These are phyloP conservation scores for Steinernema feltiae DNA, from an alignment of 1,140 invertebrate species.

Conservation along the genomic window DNA sequence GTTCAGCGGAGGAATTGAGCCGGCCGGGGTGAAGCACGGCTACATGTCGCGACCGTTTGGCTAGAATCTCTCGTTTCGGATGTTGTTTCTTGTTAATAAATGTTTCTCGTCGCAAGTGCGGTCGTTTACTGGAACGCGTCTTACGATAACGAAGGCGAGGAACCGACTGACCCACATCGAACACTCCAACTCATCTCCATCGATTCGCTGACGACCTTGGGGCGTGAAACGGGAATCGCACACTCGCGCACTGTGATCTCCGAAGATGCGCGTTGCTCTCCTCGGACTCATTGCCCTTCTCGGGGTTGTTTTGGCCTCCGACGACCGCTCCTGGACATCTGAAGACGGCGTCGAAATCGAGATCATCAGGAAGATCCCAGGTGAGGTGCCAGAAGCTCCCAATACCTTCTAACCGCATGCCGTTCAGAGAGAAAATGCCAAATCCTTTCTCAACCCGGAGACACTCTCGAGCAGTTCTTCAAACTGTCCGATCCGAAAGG, in stretches of 20 bases:
- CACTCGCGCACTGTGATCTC: slow-evolving; percentile 10
- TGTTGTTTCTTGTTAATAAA: too few species aligned
- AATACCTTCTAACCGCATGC: background rate
- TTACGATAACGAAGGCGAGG: background rate
- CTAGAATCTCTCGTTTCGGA: background rate
- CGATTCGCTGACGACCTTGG: slow-evolving; percentile 6
- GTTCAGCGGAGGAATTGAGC: slow-evolving; percentile 38
- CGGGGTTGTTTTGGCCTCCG: slow-evolving; percentile 23
- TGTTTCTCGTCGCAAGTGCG: too few species aligned
- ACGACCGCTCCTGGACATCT: slow-evolving; percentile 51
- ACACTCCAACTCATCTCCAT: slow-evolving; percentile 5
- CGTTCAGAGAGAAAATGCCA: slow-evolving; percentile 50
- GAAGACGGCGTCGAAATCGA: slow-evolving; percentile 57
- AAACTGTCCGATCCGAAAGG: slow-evolving; percentile 52
- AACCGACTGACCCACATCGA: slow-evolving; percentile 10
- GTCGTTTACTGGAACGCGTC: too few species aligned
- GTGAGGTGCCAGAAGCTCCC: slow-evolving; percentile 17
- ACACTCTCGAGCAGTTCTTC: slow-evolving; percentile 54
- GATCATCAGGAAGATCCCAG: slow-evolving; percentile 56
- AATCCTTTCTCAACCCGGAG: slow-evolving; percentile 45
- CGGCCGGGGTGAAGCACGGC: slow-evolving; percentile 39
- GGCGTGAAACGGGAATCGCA: background rate
- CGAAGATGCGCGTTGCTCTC: background rate
- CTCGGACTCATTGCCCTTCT: background rate
- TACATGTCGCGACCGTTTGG: slow-evolving; percentile 42